Evolutionary conservation across 2,113 vertebrate species (phyloP).

Genomic region (Lethenteron reissneri): DNA sequence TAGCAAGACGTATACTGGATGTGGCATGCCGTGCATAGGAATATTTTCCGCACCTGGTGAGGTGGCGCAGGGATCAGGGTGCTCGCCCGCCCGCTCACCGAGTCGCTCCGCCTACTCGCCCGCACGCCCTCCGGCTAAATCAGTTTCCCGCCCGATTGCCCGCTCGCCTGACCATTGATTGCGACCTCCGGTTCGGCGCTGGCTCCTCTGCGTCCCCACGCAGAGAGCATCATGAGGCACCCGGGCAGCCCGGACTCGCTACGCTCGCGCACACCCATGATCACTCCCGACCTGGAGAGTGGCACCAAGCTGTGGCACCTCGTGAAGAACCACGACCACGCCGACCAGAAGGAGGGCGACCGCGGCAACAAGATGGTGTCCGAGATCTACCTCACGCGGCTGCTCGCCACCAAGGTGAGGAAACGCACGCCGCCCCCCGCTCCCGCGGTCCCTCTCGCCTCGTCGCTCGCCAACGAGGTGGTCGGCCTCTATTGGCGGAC

Average conservation of each 20-base stretch:
- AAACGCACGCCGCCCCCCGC: too few relatives aligned
- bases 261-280: slow-evolving; percentile 82
- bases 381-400: slow-evolving; percentile 86
- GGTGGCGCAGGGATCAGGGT: too few relatives aligned
- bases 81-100: too few relatives aligned
- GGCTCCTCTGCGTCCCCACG: background rate
- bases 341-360: slow-evolving; percentile 93
- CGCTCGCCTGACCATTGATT: slow-evolving; percentile 15
- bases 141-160: slow-evolving; percentile 7
- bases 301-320: slow-evolving; percentile 94
- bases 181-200: slow-evolving; percentile 4
- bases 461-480: too few relatives aligned
- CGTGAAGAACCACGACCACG: slow-evolving; percentile 93
- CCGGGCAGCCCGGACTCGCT: slow-evolving; percentile 92
- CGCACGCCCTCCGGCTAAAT: too few relatives aligned
- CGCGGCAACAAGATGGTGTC: slow-evolving; percentile 97
- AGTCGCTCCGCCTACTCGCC: too few relatives aligned
- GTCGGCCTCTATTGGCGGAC: too few relatives aligned
- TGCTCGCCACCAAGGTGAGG: slow-evolving; percentile 74
- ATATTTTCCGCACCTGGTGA: too few relatives aligned
- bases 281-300: slow-evolving; percentile 84
- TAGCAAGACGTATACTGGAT: too few relatives aligned
- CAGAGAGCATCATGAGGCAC: slow-evolving; percentile 90
- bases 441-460: too few relatives aligned
- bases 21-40: too few relatives aligned